phyloP scores from a whole-genome alignment of 2,113 vertebrate species.

The Aleadryas rufinucha region DNA sequence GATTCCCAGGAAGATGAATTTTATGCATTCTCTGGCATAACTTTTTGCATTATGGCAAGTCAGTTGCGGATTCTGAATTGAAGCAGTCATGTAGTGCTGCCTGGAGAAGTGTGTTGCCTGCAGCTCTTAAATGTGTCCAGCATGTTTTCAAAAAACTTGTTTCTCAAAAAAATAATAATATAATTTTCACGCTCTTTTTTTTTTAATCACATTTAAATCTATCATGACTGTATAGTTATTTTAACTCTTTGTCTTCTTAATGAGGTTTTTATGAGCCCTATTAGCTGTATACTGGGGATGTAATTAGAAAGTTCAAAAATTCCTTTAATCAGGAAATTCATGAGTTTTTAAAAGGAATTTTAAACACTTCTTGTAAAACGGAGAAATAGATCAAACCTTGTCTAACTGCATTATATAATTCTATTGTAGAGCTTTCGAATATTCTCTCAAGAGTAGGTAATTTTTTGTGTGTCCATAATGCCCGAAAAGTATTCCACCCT shows the following conservation, averaged over 20 bases:
- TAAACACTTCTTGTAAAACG: neutral
- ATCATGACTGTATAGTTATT: neutral
- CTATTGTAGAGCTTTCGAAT: neutral
- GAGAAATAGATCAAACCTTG: neutral
- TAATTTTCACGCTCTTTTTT: neutral
- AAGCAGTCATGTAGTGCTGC: neutral
- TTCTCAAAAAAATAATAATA: neutral
- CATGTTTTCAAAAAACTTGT: neutral
- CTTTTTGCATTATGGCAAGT: neutral
- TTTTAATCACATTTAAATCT: neutral
- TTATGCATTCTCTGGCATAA: neutral
- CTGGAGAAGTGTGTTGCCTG: neutral
- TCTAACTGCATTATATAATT: neutral
- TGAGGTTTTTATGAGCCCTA: neutral
- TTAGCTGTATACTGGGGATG: neutral
- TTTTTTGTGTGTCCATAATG: neutral
- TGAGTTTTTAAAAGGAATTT: neutral
- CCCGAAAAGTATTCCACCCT: neutral
- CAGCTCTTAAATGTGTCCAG: neutral
- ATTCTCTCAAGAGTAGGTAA: neutral
- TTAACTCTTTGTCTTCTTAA: neutral
- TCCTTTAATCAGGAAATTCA: neutral
- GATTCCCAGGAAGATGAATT: neutral
- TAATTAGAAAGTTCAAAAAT: neutral
- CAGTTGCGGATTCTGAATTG: neutral